phyloP scores from a whole-genome alignment of 2,888 invertebrate genomes.

The Xylota sylvarum region DNA sequence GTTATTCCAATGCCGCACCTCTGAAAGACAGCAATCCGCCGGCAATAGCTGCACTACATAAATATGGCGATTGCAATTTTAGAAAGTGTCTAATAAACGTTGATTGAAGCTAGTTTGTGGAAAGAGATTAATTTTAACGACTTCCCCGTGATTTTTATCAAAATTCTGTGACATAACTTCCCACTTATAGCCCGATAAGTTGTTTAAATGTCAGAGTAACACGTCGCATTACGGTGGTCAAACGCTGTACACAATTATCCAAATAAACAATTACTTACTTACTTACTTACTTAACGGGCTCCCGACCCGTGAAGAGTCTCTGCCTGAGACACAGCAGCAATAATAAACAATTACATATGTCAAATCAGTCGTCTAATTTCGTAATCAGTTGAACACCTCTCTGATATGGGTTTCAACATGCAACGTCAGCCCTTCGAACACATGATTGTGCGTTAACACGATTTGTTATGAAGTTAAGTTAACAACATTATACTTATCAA shows the following conservation, averaged over 20 bases:
- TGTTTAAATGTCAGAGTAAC: neutral
- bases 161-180: constrained; percentile 15
- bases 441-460: neutral
- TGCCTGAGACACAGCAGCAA: no score
- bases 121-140: constrained; percentile 1
- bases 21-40: constrained; percentile 19
- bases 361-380: constrained; percentile 11
- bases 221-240: constrained; percentile 3
- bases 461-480: constrained; percentile 20
- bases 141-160: constrained; percentile 21
- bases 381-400: constrained; percentile 8
- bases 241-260: constrained; percentile 9
- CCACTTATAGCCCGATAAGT: constrained; percentile 6
- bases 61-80: constrained; percentile 45
- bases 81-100: constrained; percentile 34
- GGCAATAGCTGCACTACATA: constrained; percentile 37
- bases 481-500: constrained; percentile 31
- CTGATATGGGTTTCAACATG: constrained; percentile 24
- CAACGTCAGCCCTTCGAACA: constrained; percentile 8
- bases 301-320: no score
- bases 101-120: neutral
- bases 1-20: constrained; percentile 46
- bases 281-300: no score
- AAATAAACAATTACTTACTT: neutral
- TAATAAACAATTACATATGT: no score